Conservation (phyloP, 2,797 vertebrate genomes). For the Syndactyla subalaris region DNA sequence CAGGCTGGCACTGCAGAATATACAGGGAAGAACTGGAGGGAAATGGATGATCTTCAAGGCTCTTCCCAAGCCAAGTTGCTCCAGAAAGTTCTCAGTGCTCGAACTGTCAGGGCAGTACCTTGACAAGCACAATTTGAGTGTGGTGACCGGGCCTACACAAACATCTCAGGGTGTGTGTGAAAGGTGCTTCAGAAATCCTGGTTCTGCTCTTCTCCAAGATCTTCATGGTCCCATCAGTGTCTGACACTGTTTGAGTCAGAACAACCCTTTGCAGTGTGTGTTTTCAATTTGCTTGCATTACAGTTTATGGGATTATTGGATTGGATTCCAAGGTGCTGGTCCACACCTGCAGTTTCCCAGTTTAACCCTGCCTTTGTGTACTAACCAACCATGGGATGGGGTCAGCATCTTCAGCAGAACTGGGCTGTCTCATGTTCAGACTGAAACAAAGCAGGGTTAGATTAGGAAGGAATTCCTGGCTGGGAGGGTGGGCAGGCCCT, state of each 20-base stretch:
- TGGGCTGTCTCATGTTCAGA: background rate
- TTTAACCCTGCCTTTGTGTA: background rate
- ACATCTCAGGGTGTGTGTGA: background rate
- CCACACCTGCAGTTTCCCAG: background rate
- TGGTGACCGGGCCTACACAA: background rate
- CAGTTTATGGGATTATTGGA: fast-evolving
- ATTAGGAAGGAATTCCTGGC: background rate
- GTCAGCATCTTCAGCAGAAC: background rate
- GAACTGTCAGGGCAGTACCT: background rate
- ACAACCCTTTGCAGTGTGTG: fast-evolving
- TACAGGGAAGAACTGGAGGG: no score
- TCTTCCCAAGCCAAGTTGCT: background rate
- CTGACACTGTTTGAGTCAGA: background rate
- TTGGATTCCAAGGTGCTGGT: background rate
- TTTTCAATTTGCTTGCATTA: background rate
- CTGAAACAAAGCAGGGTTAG: background rate
- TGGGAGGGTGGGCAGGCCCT: background rate
- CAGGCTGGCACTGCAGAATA: background rate
- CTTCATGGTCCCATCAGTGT: background rate
- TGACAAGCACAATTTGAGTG: no score
- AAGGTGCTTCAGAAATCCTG: background rate
- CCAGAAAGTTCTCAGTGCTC: background rate
- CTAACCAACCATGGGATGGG: no score
- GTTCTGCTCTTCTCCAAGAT: background rate
- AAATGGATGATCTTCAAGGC: fast-evolving